Base-by-base conservation (phyloP, 2,888 invertebrate species). In the Lithophane socia region DNA sequence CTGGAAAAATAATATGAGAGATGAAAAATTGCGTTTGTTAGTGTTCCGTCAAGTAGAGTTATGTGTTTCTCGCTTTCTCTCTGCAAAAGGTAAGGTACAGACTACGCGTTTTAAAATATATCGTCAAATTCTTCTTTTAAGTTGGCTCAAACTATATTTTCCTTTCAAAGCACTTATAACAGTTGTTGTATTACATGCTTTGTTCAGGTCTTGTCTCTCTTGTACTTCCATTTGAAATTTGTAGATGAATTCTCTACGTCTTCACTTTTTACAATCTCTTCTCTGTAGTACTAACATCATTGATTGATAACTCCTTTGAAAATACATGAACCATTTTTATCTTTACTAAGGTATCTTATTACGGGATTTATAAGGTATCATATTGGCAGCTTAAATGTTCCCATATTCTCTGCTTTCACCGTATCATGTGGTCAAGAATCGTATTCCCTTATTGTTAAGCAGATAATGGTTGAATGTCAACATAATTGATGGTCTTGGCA, bases 21-120 rank as follows among this genome's bases (percentile, higher is more conserved):
- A 87, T 92, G 91, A 92, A 88, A 90, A 90, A 92, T 92, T 88
- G 87, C 88, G 88, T 91, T 92, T 91, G 90, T 91, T 90, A 91
- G 89, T 86, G 82, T 80, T 82, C 87, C 83, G 86, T 88, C 88
- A 85, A 76, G 80, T 75, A 82, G 81, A 88, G 85, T 88, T 87
- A 84, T 82, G 79, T 82, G 24, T 73, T 86, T 84, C 80, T 75
- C 80, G 76, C 72, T 84, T 69, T 74, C 44, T 10, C 60, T 64
- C 65, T 69, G 44, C 16, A 18, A 56, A 73, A 60, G 61, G 61
- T 66, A 64, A 64, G 52, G 64, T 66, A 44, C 63, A 68, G 63
- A 73, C 70, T 37, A 29, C 16, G 52, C 54, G 63, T 56, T 79
- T 73, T 61, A 69, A 68, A 67, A 44, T 61, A 47, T 75, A n/a